Percentiles rank a stretch among this genome's conserved stretches.
Evolutionary conservation across 2,888 invertebrate species (phyloP).

Genomic region (Hybos culiciformis): DNA sequence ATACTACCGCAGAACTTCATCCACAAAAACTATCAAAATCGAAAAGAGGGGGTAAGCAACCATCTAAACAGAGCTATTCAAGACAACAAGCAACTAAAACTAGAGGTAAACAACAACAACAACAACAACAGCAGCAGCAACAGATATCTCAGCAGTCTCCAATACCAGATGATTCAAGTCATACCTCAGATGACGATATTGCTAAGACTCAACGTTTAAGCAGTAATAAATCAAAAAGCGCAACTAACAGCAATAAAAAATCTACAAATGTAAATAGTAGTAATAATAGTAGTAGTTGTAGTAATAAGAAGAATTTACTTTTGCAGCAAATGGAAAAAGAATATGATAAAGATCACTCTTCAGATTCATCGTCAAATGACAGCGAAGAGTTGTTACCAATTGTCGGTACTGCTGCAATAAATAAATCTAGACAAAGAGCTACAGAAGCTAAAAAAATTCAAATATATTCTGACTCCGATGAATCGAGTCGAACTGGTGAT

Average conservation of each 20-base stretch:
- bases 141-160: too few species aligned
- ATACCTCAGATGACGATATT: constrained; percentile 47
- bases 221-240: constrained; percentile 10
- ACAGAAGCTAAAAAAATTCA: constrained; percentile 40
- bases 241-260: constrained; percentile 11
- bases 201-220: constrained; percentile 33
- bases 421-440: constrained; percentile 6
- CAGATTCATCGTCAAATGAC: constrained; percentile 70
- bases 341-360: constrained; percentile 45
- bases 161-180: neutral
- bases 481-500: constrained; percentile 28
- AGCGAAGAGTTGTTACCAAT: constrained; percentile 66
- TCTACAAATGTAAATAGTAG: constrained; percentile 7
- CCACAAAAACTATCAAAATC: too few species aligned
- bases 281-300: constrained; percentile 11
- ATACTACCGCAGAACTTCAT: constrained; percentile 4
- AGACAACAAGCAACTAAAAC: constrained; percentile 6
- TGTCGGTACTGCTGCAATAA: too few species aligned
- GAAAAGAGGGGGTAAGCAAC: neutral
- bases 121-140: neutral
- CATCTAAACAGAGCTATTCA: constrained; percentile 9
- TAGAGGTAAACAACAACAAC: neutral
- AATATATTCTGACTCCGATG: constrained; percentile 72
- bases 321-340: constrained; percentile 63
- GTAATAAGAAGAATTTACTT: constrained; percentile 39